phyloP scores from a whole-genome alignment of 2,888 invertebrate species.

The Yponomeuta plumbellus region DNA sequence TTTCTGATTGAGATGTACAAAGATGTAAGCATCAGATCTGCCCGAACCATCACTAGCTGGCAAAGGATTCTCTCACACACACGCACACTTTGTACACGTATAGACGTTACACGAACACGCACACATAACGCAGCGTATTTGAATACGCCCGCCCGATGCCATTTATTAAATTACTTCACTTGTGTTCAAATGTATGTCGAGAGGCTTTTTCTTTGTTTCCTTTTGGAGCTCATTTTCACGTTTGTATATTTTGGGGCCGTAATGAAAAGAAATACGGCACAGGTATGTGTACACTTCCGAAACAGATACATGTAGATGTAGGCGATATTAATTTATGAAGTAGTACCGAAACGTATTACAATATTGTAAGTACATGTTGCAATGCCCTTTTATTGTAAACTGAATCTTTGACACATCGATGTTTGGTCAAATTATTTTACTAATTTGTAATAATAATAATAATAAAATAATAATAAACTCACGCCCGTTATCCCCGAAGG shows the following conservation, averaged over 20 bases:
- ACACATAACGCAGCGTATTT: neutral
- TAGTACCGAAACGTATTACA: too few relatives aligned
- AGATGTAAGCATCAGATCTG: conserved; percentile 39
- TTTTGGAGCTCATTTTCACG: conserved; percentile 6
- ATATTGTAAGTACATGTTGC: too few relatives aligned
- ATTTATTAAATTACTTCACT: conserved; percentile 54
- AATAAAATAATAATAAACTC: too few relatives aligned
- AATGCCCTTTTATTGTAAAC: too few relatives aligned
- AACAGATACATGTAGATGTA: too few relatives aligned
- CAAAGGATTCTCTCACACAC: conserved; percentile 21
- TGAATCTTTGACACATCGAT: too few relatives aligned
- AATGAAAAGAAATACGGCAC: conserved; percentile 13
- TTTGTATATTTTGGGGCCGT: neutral
- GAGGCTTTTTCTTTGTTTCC: conserved; percentile 30
- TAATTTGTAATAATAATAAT: too few relatives aligned
- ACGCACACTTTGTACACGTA: neutral
- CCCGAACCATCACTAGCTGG: conserved; percentile 40
- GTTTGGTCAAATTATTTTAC: too few relatives aligned
- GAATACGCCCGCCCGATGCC: conserved; percentile 24
- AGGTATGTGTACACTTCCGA: neutral
- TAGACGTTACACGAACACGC: neutral
- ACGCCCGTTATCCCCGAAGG: too few relatives aligned
- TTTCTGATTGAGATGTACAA: conserved; percentile 32
- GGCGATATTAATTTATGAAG: too few relatives aligned
- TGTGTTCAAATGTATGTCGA: conserved; percentile 34